Conservation (phyloP, 2,797 vertebrate species). For the Girardinus metallicus region DNA sequence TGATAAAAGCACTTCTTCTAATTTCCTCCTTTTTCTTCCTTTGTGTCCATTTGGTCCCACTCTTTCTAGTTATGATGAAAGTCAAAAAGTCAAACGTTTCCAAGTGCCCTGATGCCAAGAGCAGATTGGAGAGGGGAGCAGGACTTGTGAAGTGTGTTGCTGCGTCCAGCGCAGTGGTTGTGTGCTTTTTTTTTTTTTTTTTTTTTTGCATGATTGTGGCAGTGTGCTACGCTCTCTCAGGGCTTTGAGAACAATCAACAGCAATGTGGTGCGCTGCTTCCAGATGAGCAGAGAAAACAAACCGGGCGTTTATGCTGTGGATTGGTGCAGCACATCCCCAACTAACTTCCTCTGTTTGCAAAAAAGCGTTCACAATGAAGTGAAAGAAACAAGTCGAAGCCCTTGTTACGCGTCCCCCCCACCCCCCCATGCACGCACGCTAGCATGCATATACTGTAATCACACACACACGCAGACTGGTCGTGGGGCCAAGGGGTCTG, state of each 20-base stretch:
- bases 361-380: conserved; percentile 61
- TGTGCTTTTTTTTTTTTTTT: conserved; percentile 11
- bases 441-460: conserved; percentile 20
- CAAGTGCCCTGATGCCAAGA: conserved; percentile 71
- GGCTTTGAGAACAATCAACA: conserved; percentile 41
- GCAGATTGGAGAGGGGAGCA: conserved; percentile 64
- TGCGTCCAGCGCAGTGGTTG: neutral
- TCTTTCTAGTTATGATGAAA: conserved; percentile 77
- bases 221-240: conserved; percentile 31
- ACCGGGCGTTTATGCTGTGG: conserved; percentile 50
- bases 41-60: conserved; percentile 69
- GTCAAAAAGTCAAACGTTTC: conserved; percentile 62
- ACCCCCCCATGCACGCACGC: neutral
- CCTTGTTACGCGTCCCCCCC: neutral
- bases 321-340: conserved; percentile 44
- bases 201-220: conserved; percentile 14
- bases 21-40: conserved; percentile 63
- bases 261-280: conserved; percentile 10
- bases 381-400: conserved; percentile 57
- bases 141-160: conserved; percentile 56
- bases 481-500: conserved; percentile 74
- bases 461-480: conserved; percentile 33
- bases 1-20: conserved; percentile 77
- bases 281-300: conserved; percentile 46
- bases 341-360: conserved; percentile 53